Percentiles rank a stretch among this genome's conserved stretches.
phyloP scores from a whole-genome alignment of 2,888 invertebrate species.

The Nephrotoma guestfalica region DNA sequence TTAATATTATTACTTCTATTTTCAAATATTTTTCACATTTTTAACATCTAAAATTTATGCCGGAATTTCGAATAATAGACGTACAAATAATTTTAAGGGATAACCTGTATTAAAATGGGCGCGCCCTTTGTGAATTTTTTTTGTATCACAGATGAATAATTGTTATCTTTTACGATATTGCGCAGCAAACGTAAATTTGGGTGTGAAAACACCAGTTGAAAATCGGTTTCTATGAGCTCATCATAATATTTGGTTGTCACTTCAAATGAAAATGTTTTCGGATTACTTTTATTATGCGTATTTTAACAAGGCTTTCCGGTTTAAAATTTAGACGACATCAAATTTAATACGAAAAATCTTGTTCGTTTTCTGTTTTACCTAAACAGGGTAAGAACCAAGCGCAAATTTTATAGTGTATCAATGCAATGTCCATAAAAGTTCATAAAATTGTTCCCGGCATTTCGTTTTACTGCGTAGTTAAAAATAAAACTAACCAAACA shows the following conservation, averaged over 20 bases:
- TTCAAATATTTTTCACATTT: background rate
- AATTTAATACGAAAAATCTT: too few species aligned
- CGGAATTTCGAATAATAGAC: background rate
- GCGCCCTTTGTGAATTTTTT: background rate
- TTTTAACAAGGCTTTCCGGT: too few species aligned
- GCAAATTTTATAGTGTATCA: too few species aligned
- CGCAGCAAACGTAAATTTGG: background rate
- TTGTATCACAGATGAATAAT: background rate
- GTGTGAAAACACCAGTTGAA: background rate
- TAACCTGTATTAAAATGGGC: background rate
- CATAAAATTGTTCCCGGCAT: too few species aligned
- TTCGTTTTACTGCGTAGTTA: too few species aligned
- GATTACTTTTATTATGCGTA: too few species aligned
- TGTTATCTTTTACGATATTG: background rate
- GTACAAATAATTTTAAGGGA: background rate
- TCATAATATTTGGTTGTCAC: background rate
- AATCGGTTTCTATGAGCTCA: background rate
- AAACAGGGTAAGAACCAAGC: too few species aligned
- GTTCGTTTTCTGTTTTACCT: too few species aligned
- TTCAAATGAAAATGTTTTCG: background rate
- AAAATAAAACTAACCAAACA: too few species aligned
- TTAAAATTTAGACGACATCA: too few species aligned
- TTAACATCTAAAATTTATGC: background rate
- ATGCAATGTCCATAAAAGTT: too few species aligned
- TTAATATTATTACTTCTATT: background rate